Evolutionary conservation across 2,888 invertebrate species (phyloP).

Genomic region (Subacronicta megacephala): DNA sequence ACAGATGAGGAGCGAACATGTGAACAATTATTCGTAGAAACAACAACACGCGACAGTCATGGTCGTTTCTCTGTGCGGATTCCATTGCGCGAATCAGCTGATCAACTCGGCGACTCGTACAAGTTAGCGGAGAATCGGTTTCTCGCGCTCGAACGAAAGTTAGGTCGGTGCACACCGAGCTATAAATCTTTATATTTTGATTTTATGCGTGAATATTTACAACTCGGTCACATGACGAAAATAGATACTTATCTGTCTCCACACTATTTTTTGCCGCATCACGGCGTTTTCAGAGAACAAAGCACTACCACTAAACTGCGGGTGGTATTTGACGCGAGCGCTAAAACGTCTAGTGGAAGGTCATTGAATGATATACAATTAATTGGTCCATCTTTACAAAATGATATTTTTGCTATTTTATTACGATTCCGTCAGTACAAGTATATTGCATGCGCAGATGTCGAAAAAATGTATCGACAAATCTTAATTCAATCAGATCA

Average conservation of each 20-base stretch:
- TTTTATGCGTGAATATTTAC: constrained; percentile 23
- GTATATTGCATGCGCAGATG: too few relatives aligned
- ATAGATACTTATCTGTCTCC: constrained; percentile 5
- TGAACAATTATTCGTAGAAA: neutral
- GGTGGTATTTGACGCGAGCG: too few relatives aligned
- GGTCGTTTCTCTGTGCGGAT: constrained; percentile 1
- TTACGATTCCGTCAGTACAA: too few relatives aligned
- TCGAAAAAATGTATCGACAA: too few relatives aligned
- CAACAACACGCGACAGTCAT: neutral
- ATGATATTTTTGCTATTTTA: too few relatives aligned
- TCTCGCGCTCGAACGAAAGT: constrained; percentile 3
- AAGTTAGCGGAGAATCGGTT: neutral
- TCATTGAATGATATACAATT: too few relatives aligned
- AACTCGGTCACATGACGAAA: constrained; percentile 25
- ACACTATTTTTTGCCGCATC: constrained; percentile 2
- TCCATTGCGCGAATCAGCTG: neutral
- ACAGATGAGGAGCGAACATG: neutral
- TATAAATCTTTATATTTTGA: constrained; percentile 17
- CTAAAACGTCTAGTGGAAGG: too few relatives aligned
- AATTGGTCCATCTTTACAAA: too few relatives aligned
- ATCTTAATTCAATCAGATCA: too few relatives aligned
- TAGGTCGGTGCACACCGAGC: neutral
- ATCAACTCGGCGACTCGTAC: neutral
- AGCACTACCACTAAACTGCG: too few relatives aligned
- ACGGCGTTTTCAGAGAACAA: too few relatives aligned